Evolutionary conservation across 2,888 invertebrate genomes (phyloP), one percentile per base, ranked within the genome.

Genomic region (Deilephila porcellus): DNA sequence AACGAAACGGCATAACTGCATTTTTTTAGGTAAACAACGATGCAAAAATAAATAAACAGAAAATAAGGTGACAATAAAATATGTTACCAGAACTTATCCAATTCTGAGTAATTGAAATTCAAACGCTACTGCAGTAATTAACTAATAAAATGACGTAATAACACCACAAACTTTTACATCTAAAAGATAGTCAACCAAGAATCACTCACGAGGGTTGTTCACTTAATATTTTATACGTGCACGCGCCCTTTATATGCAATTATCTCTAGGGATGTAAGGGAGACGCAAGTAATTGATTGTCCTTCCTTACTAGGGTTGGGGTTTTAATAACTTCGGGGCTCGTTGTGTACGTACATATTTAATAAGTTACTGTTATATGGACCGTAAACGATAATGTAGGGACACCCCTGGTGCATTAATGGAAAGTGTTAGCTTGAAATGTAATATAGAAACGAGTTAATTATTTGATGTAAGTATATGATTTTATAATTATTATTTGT

Each of bases 261-360:
- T 25, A 67, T 8, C 52, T 67, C 52, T 25, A 67, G 67, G 25
- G 67, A 67, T 25, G 67, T 67, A 45, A 67, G 67, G 67, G 56
- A 56, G 56, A 56, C 56, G 67, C 45, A 67, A 25, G 45, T 67
- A 67, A 67, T 67, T 67, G 67, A 67, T 67, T 67, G 67, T 67
- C 67, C 67, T 19, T 63, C 32, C 34, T 20, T 67, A 14, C 14
- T 11, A 25, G 67, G 67, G 14, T 25, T 2, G 5, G 45, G 52
- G 67, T 4, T 52, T 25, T 67, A 45, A 64, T 37, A 37, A 52
- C 52, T 45, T 52, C 5, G 52, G 67, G 5, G 25, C 67, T 25
- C 6, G 37, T 37, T 63, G n/a, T 64, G 14, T 64, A 67, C 29
- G 25, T 67, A 67, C 63, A 45, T 67, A 20, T 52, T 67, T 67